Evolutionary conservation across 1,140 invertebrate genomes (phyloP), one percentile per base, ranked within the genome.

Genomic region (Himalopsyche phryganea): DNA sequence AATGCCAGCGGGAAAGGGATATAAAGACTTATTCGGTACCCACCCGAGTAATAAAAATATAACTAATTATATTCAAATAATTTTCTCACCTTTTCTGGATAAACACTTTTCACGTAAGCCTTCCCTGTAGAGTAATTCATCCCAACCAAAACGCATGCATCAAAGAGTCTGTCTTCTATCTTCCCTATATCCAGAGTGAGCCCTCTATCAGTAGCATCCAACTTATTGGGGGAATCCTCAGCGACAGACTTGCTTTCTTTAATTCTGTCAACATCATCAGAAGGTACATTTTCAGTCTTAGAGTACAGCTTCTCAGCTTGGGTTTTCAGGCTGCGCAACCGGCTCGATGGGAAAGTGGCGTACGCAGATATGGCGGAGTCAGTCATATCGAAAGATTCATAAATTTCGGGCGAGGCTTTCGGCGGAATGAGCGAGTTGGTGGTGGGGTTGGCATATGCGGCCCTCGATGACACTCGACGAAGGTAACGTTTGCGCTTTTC

Each of bases 71-170:
- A 54, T 18, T 56, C 52, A 40, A 47, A 28, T 28, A 28, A 28
- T 5, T 28, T 9, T 76, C 76, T 81, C 73, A 86, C 85, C 72
- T 83, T 73, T 63, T 69, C 66, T 17, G 85, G 85, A 74, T 80
- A 87, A 66, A 83, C 84, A 56, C 77, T 82, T 66, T 86, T 86
- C 13, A 87, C 82, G 66, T 85, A 85, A 6, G 85, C 82, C 63
- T 72, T 74, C 9, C 66, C 76, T 6, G 72, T 81, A 66, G 79
- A 80, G 58, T 81, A 76, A 67, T 85, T 82, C 50, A 85, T 71
- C 1, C 84, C 85, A 28, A 88, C 82, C 13, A 88, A 69, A 6
- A 87, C 64, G 65, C 85, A 81, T 18, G 83, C 79, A 64, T 86
- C 81, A 65, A 88, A 87, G 44, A 88, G 63, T 4, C 80, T 71